Base-by-base conservation (phyloP, 2,888 invertebrate genomes). In the Zele albiditarsus region DNA sequence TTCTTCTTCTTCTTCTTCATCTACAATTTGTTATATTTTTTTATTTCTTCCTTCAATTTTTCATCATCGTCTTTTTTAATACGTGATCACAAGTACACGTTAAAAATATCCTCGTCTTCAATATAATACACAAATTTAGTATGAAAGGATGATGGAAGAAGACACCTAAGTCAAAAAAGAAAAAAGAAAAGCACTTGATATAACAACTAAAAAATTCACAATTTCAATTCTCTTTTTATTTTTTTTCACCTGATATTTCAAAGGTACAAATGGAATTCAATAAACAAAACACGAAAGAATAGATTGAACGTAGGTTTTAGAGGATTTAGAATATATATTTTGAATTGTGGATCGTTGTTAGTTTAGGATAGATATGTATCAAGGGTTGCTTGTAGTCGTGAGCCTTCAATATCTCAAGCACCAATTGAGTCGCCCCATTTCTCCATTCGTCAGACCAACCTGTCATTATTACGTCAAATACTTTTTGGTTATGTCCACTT, bases 351-450 rank as follows among this genome's bases (percentile, higher is more conserved):
- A 14, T 16, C 14, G 46, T 71, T 88, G 87, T 89, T 89, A 85
- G 81, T 88, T 89, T 89, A 88, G 89, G 89, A 87, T 87, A 88
- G 89, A 89, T 88, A 85, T 84, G 86, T 88, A 89, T 89, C 89
- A 81, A 78, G 82, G 79, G 82, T 84, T 80, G 82, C 82, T 80
- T 82, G 84, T 86, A 86, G 87, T 87, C 86, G 83, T 53, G 85
- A 72, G 66, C 86, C 87, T 85, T 20, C 53, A 87, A 87, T 88
- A 85, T 82, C 82, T 88, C 75, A 82, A 89, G 88, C 82, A 84
- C 87, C 87, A 88, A 53, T 53, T 53, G 20, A 53, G 53, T 88
- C 85, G 86, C 86, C 85, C 84, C 85, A 85, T 84, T 82, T 81
- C 79, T 82, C 82, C 84, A 83, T 77, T 77, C 76, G 73, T 80